Evolutionary conservation across 2,797 vertebrate genomes (phyloP), one percentile per base, ranked within the genome.

Genomic region (Sebastes dallii): DNA sequence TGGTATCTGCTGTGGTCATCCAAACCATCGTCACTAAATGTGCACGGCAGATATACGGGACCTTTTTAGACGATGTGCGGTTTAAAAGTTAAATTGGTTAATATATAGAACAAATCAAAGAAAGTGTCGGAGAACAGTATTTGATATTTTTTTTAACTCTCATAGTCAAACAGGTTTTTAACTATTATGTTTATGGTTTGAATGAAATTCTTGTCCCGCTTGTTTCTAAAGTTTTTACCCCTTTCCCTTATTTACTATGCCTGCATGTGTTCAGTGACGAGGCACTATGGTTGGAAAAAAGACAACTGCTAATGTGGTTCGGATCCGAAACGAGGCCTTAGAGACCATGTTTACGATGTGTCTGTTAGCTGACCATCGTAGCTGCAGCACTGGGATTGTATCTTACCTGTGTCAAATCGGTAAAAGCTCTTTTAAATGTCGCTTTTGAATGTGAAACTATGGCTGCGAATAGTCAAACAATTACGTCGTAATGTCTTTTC

Each of bases 321-420:
- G 7, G 25, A 71, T 79, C 12, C 78, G 55, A 86, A 75, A 77
- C 3, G 3, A 82, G 30, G 89, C 84, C 82, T 92, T 81, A 29
- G 42, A 72, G 4, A 78, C 12, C 0, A 80, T 24, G 71, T 90
- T 90, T 61, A 91, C 86, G 86, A 34, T 69, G 60, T 6, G 30
- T 32, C 66, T 65, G 81, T 27, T 24, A 16, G 36, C 54, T 34
- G 9, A 36, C 20, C n/a, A 6, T 52, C 9, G 1, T 55, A 3
- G 56, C 59, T 69, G n/a, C 60, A 50, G 24, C 29, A 42, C 24
- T 24, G 0, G 4, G 16, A 67, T 30, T 24, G 13, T 22, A 5
- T 30, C 29, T 64, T 58, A n/a, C 27, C 29, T 24, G 20, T 46
- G 24, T 56, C 8, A 58, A 77, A 54, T 55, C 11, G 62, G 2